Conservation (phyloP, 2,888 invertebrate genomes). For the Linnaemya tessellans region DNA sequence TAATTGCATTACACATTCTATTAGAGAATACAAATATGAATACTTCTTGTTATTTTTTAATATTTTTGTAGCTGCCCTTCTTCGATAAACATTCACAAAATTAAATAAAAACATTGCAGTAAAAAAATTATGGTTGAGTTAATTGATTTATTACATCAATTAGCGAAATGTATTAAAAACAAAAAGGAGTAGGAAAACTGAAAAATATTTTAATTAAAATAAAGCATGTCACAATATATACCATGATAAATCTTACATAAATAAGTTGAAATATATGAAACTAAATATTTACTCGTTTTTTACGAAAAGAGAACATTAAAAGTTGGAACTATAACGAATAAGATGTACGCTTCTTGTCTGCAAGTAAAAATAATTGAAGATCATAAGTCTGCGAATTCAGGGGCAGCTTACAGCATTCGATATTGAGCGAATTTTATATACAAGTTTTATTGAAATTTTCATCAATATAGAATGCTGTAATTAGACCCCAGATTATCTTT, state of each 20-base stretch:
- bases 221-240: not conserved
- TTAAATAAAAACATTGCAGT: slow-evolving; percentile 3
- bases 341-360: too few relatives aligned
- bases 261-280: too few relatives aligned
- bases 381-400: too few relatives aligned
- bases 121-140: not conserved
- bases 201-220: slow-evolving; percentile 14
- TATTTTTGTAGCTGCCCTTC: slow-evolving; percentile 9
- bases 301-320: too few relatives aligned
- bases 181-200: slow-evolving; percentile 3
- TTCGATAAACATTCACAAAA: not conserved
- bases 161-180: not conserved
- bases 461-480: too few relatives aligned
- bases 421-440: too few relatives aligned
- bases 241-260: not conserved
- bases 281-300: too few relatives aligned
- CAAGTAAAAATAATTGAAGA: too few relatives aligned
- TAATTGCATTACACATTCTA: not conserved
- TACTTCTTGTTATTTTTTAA: not conserved
- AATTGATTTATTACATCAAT: slow-evolving; percentile 14
- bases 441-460: too few relatives aligned
- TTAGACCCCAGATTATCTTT: too few relatives aligned
- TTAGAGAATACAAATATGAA: not conserved
- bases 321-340: too few relatives aligned
- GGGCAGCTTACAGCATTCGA: too few relatives aligned